phyloP scores from a whole-genome alignment of 2,797 vertebrate genomes.

The Megaceryle alcyon region DNA sequence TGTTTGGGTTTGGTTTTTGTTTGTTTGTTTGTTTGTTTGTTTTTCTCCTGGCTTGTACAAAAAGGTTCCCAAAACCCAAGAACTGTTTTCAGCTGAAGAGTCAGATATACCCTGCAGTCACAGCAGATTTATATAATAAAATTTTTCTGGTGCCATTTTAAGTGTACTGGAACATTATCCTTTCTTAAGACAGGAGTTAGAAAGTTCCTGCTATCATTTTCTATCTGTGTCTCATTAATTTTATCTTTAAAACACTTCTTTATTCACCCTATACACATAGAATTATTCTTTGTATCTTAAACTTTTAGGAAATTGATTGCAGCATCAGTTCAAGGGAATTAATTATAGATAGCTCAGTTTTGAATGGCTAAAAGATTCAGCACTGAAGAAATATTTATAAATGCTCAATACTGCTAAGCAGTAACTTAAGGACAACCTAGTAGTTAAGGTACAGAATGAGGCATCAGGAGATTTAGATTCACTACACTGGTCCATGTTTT shows the following conservation, averaged over 20 bases:
- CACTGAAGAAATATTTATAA: background rate
- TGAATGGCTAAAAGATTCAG: background rate
- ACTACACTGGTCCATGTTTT: background rate
- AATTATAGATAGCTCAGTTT: background rate
- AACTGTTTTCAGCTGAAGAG: background rate
- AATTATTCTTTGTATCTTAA: slow-evolving; percentile 16
- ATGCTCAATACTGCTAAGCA: background rate
- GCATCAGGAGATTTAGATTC: background rate
- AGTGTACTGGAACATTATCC: background rate
- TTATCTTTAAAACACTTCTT: slow-evolving; percentile 10
- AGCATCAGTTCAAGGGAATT: slow-evolving; percentile 17
- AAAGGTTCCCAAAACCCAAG: background rate
- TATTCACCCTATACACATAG: background rate
- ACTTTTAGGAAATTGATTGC: slow-evolving; percentile 52
- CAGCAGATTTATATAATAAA: background rate
- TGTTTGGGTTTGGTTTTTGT: too few species aligned
- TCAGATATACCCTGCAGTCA: background rate
- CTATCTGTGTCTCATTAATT: slow-evolving; percentile 32
- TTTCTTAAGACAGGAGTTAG: slow-evolving; percentile 6
- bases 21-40: background rate
- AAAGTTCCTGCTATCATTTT: background rate
- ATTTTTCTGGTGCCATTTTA: background rate
- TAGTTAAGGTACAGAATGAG: background rate
- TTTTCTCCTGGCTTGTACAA: background rate
- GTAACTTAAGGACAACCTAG: background rate